These are phyloP conservation scores for Arbacia lixula DNA, from an alignment of 53 echinoderm and acorn worm species.

Conservation along the genomic window DNA sequence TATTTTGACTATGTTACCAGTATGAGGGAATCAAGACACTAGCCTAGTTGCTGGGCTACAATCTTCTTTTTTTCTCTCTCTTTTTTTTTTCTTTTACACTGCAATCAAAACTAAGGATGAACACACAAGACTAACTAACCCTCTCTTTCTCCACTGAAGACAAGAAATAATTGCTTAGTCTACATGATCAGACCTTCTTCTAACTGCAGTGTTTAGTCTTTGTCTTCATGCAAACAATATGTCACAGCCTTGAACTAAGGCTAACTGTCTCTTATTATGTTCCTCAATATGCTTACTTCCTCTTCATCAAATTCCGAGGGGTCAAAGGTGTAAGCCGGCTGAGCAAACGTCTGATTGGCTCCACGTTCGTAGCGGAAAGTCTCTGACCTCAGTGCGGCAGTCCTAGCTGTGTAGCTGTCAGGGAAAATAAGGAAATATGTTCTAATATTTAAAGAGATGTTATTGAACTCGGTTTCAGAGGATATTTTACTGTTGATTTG, in stretches of 20 bases:
- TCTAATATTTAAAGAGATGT: not conserved
- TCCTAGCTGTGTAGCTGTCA: constrained; percentile 82
- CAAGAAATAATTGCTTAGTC: too few species aligned
- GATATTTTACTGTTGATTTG: too few species aligned
- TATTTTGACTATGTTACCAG: too few species aligned
- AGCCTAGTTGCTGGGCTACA: too few species aligned
- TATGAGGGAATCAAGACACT: too few species aligned
- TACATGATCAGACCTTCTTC: not conserved
- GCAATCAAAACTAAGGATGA: too few species aligned
- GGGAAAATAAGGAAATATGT: not conserved
- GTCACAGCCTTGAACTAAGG: not conserved
- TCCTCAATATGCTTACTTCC: constrained; percentile 83
- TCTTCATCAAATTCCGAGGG: constrained; percentile 85
- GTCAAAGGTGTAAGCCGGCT: constrained; percentile 80
- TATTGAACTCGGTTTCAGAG: not conserved
- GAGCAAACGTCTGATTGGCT: constrained; percentile 87
- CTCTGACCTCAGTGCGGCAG: constrained; percentile 78
- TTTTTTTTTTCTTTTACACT: too few species aligned
- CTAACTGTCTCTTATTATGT: too few species aligned
- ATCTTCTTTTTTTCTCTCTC: too few species aligned
- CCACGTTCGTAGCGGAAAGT: constrained; percentile 94
- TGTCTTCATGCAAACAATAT: not conserved
- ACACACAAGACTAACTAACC: too few species aligned
- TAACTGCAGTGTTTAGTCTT: not conserved
- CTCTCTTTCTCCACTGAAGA: too few species aligned